Evolutionary conservation across 2,888 invertebrate species (phyloP), one percentile per base, ranked within the genome.

Genomic region (Dastarcus helophoroides): DNA sequence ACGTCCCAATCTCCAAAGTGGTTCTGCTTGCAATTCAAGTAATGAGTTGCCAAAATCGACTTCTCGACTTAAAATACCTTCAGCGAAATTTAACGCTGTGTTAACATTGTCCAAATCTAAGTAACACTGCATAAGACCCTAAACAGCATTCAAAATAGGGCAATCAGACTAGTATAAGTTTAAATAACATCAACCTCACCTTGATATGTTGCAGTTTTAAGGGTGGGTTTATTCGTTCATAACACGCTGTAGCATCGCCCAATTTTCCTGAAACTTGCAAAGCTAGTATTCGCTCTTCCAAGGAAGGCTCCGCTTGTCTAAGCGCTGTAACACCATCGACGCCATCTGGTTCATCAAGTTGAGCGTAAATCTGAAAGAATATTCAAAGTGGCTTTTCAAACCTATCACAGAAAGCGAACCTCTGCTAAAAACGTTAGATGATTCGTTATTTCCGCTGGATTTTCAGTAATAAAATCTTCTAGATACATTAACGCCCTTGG

Each of bases 281-380:
- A 6, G 83, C 79, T 11, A 90, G 62, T 35, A 94, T 82, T 49
- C 83, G 69, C 53, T 94, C 88, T 33, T 80, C 76, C 3, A 89
- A 59, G 0, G 81, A 79, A 2, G 89, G 81, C 45, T 81, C 78
- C 0, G 72, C 71, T 32, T 78, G 69, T 49, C 86, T 76, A 40
- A 84, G 70, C 8, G 81, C 79, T 29, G 79, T 68, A 5, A 83
- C 76, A 5, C 80, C 93, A 40, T 82, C 76, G 1, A 94, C 83
- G 6, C 88, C 85, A 58, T 95, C 94, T 0, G 89, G 77, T 55
- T 95, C 93, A 56, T 89, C 83, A 38, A 95, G 58, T 36, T 83
- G 71, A 0, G 85, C 82, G 55, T 93, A 93, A 45, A 94, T 78
- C 65, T 86, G 37, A 17, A 47, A 44, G 26, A 34, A 25, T 14